Percentiles rank a stretch among this genome's conserved stretches.
These are phyloP conservation scores for Emys orbicularis DNA, from an alignment of 2,797 vertebrate genomes.

Conservation along the genomic window DNA sequence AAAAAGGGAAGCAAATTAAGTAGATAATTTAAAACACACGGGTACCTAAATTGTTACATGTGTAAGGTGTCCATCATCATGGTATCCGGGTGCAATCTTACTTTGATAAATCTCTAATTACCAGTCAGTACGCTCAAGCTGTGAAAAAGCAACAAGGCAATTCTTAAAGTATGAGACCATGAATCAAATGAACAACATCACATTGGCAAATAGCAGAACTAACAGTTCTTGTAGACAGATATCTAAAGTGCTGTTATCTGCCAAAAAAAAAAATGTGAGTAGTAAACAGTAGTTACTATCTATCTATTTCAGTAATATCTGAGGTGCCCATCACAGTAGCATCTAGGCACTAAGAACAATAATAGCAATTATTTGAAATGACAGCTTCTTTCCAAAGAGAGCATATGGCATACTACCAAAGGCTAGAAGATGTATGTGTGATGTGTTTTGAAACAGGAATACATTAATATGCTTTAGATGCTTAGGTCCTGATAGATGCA, in stretches of 20 bases:
- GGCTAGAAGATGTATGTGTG: not conserved
- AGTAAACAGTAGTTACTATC: conserved; percentile 50
- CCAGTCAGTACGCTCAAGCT: not conserved
- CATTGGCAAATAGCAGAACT: not conserved
- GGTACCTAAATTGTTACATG: not conserved
- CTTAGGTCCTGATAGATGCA: not conserved
- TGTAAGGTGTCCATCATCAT: not conserved
- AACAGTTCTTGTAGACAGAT: not conserved
- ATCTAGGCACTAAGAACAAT: conserved; percentile 28
- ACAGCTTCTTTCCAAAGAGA: not conserved
- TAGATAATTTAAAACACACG: not conserved
- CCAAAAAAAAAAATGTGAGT: conserved; percentile 40
- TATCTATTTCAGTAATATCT: conserved; percentile 51
- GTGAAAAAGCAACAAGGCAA: not conserved
- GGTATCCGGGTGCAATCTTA: conserved; percentile 30
- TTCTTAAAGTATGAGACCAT: not conserved
- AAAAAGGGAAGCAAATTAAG: not conserved
- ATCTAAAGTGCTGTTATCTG: conserved; percentile 44
- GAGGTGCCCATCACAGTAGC: conserved; percentile 49
- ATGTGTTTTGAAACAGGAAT: not conserved
- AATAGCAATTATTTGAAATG: not conserved
- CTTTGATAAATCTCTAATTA: conserved; percentile 40
- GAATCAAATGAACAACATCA: not conserved
- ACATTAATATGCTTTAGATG: not conserved
- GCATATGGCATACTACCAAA: not conserved